Conservation (phyloP, 2,113 vertebrate genomes). For the Desmodus rotundus region DNA sequence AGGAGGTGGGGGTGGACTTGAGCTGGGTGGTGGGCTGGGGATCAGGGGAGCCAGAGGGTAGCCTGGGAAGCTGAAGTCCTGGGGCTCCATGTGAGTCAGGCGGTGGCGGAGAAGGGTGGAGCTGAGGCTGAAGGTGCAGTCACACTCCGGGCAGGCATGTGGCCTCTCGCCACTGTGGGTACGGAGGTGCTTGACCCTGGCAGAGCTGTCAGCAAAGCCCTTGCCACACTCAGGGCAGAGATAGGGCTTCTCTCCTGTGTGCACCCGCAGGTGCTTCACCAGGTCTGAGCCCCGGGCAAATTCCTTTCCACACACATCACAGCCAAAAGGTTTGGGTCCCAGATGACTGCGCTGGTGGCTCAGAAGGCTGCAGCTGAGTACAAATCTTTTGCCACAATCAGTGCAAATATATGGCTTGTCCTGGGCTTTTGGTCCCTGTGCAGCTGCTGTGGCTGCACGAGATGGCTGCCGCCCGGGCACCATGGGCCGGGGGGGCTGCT, state of each 20-base stretch:
- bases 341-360: slow-evolving; percentile 74
- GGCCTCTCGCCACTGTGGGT: slow-evolving; percentile 86
- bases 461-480: slow-evolving; percentile 42
- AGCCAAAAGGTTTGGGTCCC: slow-evolving; percentile 72
- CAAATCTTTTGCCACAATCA: slow-evolving; percentile 73
- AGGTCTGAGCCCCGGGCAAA: slow-evolving; percentile 73
- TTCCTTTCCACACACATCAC: slow-evolving; percentile 74
- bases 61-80: slow-evolving; percentile 54
- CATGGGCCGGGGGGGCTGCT: slow-evolving; percentile 15
- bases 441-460: background rate
- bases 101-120: slow-evolving; percentile 66
- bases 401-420: slow-evolving; percentile 70
- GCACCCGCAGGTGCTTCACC: slow-evolving; percentile 72
- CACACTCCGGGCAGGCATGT: slow-evolving; percentile 83
- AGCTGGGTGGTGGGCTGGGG: slow-evolving; percentile 47
- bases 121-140: slow-evolving; percentile 81
- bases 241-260: slow-evolving; percentile 74
- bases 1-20: slow-evolving; percentile 54
- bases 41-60: slow-evolving; percentile 38
- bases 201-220: slow-evolving; percentile 87
- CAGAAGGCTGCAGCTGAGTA: slow-evolving; percentile 72
- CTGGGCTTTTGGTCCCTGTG: slow-evolving; percentile 55
- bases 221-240: slow-evolving; percentile 75
- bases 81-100: slow-evolving; percentile 67
- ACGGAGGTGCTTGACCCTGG: slow-evolving; percentile 86